Conservation (phyloP, 2,113 vertebrate genomes). For the Sinosuthora webbiana region DNA sequence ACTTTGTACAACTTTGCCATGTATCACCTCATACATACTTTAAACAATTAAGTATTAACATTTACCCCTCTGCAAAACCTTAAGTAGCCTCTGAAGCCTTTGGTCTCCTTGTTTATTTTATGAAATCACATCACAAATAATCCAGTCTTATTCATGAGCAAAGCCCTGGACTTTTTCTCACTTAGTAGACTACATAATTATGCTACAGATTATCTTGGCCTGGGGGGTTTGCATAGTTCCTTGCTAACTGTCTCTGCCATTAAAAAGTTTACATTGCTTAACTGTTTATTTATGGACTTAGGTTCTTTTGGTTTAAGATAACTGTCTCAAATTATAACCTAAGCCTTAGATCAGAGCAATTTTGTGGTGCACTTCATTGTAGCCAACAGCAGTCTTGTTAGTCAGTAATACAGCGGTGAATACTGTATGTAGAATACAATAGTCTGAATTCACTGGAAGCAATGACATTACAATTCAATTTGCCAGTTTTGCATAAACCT, state of each 20-base stretch:
- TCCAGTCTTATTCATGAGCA: background rate
- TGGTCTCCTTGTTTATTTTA: slow-evolving; percentile 18
- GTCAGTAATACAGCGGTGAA: background rate
- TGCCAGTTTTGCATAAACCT: background rate
- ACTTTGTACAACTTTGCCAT: background rate
- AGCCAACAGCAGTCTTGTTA: background rate
- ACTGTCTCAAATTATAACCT: background rate
- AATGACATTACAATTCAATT: background rate
- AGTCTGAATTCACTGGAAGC: background rate
- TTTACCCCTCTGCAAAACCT: slow-evolving; percentile 9
- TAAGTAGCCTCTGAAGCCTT: background rate
- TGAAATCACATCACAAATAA: slow-evolving; percentile 27
- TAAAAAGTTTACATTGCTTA: background rate
- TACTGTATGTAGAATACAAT: background rate
- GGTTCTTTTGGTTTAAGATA: background rate
- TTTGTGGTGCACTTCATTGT: background rate
- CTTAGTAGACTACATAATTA: background rate
- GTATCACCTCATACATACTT: background rate
- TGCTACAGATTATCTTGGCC: background rate
- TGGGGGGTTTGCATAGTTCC: background rate
- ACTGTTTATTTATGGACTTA: background rate
- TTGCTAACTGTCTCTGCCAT: background rate
- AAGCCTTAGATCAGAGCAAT: background rate
- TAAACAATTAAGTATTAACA: background rate
- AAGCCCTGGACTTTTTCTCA: background rate